Base-by-base conservation (phyloP, 2,113 vertebrate genomes). In the Catharus bicknelli region DNA sequence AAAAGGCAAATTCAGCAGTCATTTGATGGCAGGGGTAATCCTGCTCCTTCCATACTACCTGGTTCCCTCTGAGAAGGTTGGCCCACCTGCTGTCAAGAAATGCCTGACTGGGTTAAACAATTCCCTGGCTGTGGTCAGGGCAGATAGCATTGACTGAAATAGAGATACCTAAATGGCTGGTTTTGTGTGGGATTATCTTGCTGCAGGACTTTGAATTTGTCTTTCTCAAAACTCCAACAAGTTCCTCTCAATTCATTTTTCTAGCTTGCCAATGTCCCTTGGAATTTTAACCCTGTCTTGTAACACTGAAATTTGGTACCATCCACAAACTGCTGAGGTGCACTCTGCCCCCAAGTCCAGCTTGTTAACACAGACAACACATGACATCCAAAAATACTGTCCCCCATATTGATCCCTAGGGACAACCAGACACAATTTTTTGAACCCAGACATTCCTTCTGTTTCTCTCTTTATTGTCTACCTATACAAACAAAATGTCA, bases 101-200 rank as follows among this genome's bases (percentile, higher is more conserved):
- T 32, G 32, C 18, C 32, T 55, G 53, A 34, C 30, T 13, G 23
- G 8, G 17, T 76, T 48, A 76, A 83, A 63, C 9, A 76, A 30
- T 40, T 83, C 30, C 7, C 21, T 59, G 43, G 9, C 13, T 68
- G 32, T 36, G 19, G 18, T 36, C 34, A 59, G 63, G 63, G 58
- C 43, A 76, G 67, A 63, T 21, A 38, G 13, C 16, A 30, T 7
- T 58, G 23, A 30, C 50, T 50, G 38, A 88, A 73, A 38, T 42
- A 63, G 0, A 42, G 40, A 30, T n/a, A n/a, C 7, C 23, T 64
- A 72, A 40, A 54, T 30, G 66, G 11, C 53, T 75, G 36, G 0
- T 53, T 36, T 78, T 73, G 36, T 6, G 3, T 53, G 51, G 10
- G 13, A 32, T 57, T 73, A 26, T 69, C 42, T 55, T 48, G 10